Conservation (phyloP, 2,888 invertebrate species). For the Lucinisca nassula region DNA sequence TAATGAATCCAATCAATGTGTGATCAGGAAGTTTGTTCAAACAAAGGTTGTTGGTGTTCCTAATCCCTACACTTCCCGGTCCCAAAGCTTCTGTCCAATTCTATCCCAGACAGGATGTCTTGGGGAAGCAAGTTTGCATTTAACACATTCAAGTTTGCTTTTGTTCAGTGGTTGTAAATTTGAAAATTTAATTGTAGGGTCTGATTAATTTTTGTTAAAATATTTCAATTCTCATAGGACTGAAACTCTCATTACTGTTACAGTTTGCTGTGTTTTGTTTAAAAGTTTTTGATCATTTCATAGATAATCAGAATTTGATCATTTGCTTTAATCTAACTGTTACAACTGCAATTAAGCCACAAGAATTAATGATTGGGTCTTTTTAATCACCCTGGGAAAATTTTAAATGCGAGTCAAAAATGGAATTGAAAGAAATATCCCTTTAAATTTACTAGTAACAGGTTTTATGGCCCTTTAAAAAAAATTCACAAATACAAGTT, state of each 20-base stretch:
- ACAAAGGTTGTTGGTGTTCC: background rate
- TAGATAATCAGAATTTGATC: background rate
- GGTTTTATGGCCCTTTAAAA: no score
- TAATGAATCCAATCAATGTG: no score
- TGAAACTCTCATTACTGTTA: no score
- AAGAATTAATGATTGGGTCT: background rate
- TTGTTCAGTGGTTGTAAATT: background rate
- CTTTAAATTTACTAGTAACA: no score
- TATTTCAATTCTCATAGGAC: background rate
- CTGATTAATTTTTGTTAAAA: background rate
- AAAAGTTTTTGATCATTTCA: background rate
- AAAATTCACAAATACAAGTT: no score
- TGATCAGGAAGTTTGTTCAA: background rate
- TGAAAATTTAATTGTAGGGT: background rate
- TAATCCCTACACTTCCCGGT: background rate
- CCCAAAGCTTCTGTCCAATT: background rate
- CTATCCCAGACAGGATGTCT: background rate
- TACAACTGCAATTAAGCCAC: background rate
- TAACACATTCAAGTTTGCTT: background rate
- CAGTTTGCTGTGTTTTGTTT: background rate
- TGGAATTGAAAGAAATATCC: no score
- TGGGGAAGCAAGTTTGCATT: background rate
- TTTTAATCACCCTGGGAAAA: background rate
- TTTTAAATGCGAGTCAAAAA: background rate
- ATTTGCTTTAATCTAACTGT: background rate